phyloP scores from a whole-genome alignment of 2,113 vertebrate species.

The Cisticola juncidis region DNA sequence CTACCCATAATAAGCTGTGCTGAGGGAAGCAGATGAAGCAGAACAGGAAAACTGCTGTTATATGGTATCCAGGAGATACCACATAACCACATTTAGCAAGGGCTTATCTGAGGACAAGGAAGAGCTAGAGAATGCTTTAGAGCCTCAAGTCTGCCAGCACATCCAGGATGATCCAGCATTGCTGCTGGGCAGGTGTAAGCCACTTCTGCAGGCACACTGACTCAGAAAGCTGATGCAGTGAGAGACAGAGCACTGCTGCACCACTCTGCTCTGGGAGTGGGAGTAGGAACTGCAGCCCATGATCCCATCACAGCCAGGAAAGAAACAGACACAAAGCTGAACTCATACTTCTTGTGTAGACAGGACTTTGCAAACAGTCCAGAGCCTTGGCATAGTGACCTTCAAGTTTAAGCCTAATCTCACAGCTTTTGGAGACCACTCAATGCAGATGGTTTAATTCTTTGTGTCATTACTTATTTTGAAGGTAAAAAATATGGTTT shows the following conservation, averaged over 20 bases:
- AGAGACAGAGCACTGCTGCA: neutral
- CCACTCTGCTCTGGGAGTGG: neutral
- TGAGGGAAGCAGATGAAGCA: neutral
- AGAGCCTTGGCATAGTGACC: neutral
- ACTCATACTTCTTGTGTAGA: neutral
- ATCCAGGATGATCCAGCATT: neutral
- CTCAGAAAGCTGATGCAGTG: neutral
- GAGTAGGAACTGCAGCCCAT: neutral
- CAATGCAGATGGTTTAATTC: neutral
- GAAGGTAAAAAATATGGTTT: neutral
- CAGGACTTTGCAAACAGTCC: neutral
- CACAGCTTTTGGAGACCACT: neutral
- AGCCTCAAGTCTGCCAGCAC: neutral
- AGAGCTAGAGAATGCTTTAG: neutral
- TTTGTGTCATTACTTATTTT: neutral
- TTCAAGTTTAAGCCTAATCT: neutral
- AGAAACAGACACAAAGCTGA: neutral
- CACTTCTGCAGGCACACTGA: neutral
- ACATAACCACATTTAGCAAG: neutral
- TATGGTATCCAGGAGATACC: neutral
- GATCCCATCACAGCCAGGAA: neutral
- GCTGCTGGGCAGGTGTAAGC: neutral
- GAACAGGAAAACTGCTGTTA: neutral
- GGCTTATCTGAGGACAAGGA: neutral
- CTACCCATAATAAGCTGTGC: neutral